Percentiles rank a stretch among this genome's conserved stretches.
Evolutionary conservation across 2,888 invertebrate genomes (phyloP).

Genomic region (Tenthredo amoena): DNA sequence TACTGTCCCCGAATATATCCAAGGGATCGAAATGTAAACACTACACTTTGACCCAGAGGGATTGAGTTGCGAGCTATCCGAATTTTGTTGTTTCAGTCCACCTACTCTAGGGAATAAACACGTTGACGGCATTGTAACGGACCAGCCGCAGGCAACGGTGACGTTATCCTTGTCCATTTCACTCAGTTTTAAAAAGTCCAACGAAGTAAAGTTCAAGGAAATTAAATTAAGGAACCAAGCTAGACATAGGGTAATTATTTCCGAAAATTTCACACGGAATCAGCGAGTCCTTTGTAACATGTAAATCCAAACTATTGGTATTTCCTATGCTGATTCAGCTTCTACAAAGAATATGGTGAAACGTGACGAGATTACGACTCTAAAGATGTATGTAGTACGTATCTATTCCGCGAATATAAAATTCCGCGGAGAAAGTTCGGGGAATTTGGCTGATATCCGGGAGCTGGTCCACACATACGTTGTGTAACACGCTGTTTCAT

Average conservation of each 20-base stretch:
- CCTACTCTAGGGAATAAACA: conserved; percentile 3
- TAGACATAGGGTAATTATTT: background rate
- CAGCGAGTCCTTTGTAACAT: background rate
- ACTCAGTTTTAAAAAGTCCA: background rate
- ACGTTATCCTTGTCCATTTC: background rate
- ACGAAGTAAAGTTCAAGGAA: background rate
- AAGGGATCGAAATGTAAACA: conserved; percentile 17
- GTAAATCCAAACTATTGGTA: background rate
- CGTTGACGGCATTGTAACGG: background rate
- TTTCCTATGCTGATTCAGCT: background rate
- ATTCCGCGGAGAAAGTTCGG: background rate
- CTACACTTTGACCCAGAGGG: conserved; percentile 4
- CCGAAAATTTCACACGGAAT: background rate
- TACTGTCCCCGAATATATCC: background rate
- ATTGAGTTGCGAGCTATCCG: conserved; percentile 26
- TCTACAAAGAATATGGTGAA: background rate
- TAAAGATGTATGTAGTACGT: background rate
- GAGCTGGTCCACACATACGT: background rate
- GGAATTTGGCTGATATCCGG: background rate
- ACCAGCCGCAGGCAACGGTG: background rate
- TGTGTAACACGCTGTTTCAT: background rate
- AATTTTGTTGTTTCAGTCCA: conserved; percentile 18
- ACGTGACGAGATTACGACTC: conserved; percentile 5
- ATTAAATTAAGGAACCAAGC: background rate
- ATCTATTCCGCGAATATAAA: background rate